Evolutionary conservation across 2,797 vertebrate species (phyloP), one percentile per base, ranked within the genome.

Genomic region (Thamnophis elegans): DNA sequence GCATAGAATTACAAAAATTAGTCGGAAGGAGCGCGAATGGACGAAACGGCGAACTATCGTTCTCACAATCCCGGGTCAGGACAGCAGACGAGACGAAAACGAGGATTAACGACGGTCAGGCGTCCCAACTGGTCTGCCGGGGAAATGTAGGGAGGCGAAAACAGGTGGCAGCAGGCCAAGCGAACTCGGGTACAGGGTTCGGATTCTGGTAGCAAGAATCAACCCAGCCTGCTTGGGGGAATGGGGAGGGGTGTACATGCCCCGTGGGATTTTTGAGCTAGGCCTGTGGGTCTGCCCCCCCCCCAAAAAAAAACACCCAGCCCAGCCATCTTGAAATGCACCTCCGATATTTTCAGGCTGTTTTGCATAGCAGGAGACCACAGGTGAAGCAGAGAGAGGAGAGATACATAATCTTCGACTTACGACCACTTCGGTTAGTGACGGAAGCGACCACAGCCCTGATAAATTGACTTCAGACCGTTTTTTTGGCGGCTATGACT

Each of bases 81-180:
- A 42, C 20, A 22, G 36, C 73, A 78, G 73, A 20, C 36, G 22
- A 78, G 73, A 78, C 36, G 1, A 42, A 42, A 42, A 22, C 9
- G 22, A 22, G 9, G 73, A 10, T 10, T 42, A 42, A 42, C 10
- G 9, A 18, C 10, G 0, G 73, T 9, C 73, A 22, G 32, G 10
- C 18, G 8, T 22, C 68, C 3, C 9, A 42, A 10, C 18, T 32
- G 65, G n/a, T n/a, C 12, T 14, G 32, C 1, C 7, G 7, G 7
- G 7, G 6, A 36, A 36, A 9, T 14, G 3, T 32, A 42, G 3
- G 68, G 18, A 22, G 0, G 0, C 9, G 3, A 1, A 1, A 28
- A 62, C 10, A 62, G 26, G 1, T 62, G 10, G 16, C 20, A 78
- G 36, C 32, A 10, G 68, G 68, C 68, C 18, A 42, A 42, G 18